A percentile compares a stretch with the other conserved stretches of the same genome.
phyloP scores from a whole-genome alignment of 1,140 invertebrate species.

The Cyclina sinensis region DNA sequence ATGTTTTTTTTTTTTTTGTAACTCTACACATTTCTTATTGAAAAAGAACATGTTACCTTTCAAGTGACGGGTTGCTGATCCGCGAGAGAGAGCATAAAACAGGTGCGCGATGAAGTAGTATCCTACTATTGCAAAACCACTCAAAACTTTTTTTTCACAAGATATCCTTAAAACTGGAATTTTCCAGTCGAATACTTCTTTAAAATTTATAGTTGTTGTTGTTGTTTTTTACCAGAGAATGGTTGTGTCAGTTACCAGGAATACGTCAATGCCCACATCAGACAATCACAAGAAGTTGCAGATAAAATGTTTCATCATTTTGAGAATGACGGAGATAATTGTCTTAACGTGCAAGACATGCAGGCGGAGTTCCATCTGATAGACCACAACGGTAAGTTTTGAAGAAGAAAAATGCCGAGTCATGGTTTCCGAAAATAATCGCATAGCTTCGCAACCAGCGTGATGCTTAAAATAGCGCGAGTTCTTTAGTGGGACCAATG shows the following conservation, averaged over 20 bases:
- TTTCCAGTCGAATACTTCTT: no score
- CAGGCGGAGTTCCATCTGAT: slow-evolving; percentile 31
- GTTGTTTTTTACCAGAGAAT: neutral
- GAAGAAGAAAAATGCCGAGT: neutral
- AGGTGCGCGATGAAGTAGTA: no score
- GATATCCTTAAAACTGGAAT: no score
- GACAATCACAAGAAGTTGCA: neutral
- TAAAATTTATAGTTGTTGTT: no score
- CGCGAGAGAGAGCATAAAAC: no score
- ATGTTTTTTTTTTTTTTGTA: no score
- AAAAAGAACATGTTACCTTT: no score
- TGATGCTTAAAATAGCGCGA: neutral
- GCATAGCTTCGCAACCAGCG: neutral
- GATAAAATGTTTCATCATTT: slow-evolving; percentile 17
- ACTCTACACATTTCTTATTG: no score
- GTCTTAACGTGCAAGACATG: neutral
- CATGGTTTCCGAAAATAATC: neutral
- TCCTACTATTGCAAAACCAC: no score
- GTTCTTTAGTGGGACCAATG: neutral
- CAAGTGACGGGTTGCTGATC: no score
- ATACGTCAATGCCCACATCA: neutral
- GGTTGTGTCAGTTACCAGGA: neutral
- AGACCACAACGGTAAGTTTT: slow-evolving; percentile 33
- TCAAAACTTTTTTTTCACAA: no score
- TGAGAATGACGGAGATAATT: slow-evolving; percentile 8